These are phyloP conservation scores for Leptopterna dolabrata DNA, from an alignment of 2,888 invertebrate species.

Conservation along the genomic window DNA sequence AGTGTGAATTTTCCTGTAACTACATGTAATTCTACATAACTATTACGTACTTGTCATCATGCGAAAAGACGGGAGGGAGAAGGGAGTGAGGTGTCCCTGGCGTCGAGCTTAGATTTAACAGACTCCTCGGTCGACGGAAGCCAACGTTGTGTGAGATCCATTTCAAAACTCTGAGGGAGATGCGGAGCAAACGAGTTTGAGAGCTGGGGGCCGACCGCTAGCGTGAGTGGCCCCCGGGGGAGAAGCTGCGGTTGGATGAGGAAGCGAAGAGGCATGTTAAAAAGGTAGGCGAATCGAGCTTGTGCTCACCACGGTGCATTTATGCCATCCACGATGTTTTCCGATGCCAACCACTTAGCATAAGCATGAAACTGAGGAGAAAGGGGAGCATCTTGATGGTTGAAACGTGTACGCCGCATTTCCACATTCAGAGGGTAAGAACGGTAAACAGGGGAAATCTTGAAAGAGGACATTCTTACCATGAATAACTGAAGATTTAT, in stretches of 20 bases:
- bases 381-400: background rate
- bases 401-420: background rate
- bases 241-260: background rate
- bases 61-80: too few relatives aligned
- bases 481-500: too few relatives aligned
- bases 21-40: too few relatives aligned
- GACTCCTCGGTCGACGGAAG: background rate
- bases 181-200: background rate
- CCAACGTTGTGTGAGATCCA: background rate
- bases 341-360: background rate
- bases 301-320: background rate
- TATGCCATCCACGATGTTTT: background rate
- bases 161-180: background rate
- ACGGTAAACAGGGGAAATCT: too few relatives aligned
- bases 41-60: too few relatives aligned
- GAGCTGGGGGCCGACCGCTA: background rate
- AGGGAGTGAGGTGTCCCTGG: too few relatives aligned
- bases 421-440: background rate
- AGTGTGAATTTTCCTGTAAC: too few relatives aligned
- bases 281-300: background rate
- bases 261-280: background rate
- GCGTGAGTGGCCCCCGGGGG: background rate
- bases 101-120: too few relatives aligned
- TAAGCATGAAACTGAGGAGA: background rate
- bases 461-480: too few relatives aligned